Conservation (phyloP, 2,888 invertebrate species). For the Lasioglossum lativentre region DNA sequence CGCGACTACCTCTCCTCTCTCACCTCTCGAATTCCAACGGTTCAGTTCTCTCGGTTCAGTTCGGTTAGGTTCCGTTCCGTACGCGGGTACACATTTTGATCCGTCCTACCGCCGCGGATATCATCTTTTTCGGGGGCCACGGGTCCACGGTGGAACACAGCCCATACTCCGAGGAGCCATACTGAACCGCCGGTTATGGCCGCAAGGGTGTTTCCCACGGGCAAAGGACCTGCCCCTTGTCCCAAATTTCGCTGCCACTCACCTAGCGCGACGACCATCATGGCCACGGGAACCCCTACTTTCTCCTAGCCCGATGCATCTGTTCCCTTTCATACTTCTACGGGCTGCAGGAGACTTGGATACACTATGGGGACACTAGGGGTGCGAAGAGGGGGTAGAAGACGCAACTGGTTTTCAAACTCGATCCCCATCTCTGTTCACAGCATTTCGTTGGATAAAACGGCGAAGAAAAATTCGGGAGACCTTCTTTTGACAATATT, state of each 20-base stretch:
- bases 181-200: slow-evolving; percentile 80
- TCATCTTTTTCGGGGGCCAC: slow-evolving; percentile 48
- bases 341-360: not conserved
- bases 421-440: not conserved
- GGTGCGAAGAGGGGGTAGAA: not conserved
- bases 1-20: slow-evolving; percentile 76
- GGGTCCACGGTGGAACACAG: not conserved
- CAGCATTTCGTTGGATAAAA: not conserved
- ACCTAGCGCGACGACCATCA: slow-evolving; percentile 70
- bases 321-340: slow-evolving; percentile 17
- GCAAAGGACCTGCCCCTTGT: slow-evolving; percentile 79
- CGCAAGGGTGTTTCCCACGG: slow-evolving; percentile 82
- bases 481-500: not conserved
- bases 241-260: slow-evolving; percentile 68
- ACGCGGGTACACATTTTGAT: slow-evolving; percentile 70
- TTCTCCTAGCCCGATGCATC: slow-evolving; percentile 39
- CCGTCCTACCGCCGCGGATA: slow-evolving; percentile 64
- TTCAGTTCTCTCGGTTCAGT: slow-evolving; percentile 63
- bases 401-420: slow-evolving; percentile 1
- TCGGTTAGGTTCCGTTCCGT: slow-evolving; percentile 37
- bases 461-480: not conserved
- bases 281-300: slow-evolving; percentile 54
- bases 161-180: slow-evolving; percentile 72
- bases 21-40: slow-evolving; percentile 73
- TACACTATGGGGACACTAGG: not conserved